These are phyloP conservation scores for Ennomos erosarius DNA, from an alignment of 2,888 invertebrate species.

Conservation along the genomic window DNA sequence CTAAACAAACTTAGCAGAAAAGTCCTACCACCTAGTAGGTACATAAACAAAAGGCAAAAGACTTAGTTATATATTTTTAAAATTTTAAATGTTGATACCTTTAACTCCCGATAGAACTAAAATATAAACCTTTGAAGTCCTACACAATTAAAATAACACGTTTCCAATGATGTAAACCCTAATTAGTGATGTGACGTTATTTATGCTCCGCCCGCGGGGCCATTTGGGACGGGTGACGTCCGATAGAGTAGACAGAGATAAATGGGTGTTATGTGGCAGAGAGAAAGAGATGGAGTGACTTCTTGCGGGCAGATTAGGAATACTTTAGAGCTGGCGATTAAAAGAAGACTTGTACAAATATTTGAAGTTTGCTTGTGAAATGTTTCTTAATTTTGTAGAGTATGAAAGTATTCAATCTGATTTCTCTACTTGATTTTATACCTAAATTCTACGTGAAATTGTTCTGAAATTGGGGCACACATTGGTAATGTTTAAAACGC, in stretches of 20 bases:
- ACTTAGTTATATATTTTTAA: too few species aligned
- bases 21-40: too few species aligned
- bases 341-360: neutral
- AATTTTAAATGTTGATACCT: too few species aligned
- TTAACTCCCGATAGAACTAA: too few species aligned
- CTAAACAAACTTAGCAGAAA: too few species aligned
- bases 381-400: too few species aligned
- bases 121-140: conserved; percentile 50
- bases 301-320: conserved; percentile 34
- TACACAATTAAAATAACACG: conserved; percentile 47
- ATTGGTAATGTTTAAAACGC: conserved; percentile 10
- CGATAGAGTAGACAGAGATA: conserved; percentile 52
- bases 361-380: too few species aligned
- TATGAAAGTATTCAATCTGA: too few species aligned
- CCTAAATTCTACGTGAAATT: neutral
- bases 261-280: conserved; percentile 52
- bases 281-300: conserved; percentile 54
- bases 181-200: conserved; percentile 61
- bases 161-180: conserved; percentile 54
- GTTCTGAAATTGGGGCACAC: neutral
- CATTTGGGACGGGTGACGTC: conserved; percentile 29
- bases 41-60: too few species aligned
- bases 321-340: conserved; percentile 25
- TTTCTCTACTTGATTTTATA: too few species aligned
- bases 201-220: conserved; percentile 53